phyloP scores from a whole-genome alignment of 2,113 vertebrate species.

The human (Homo sapiens) region DNA sequence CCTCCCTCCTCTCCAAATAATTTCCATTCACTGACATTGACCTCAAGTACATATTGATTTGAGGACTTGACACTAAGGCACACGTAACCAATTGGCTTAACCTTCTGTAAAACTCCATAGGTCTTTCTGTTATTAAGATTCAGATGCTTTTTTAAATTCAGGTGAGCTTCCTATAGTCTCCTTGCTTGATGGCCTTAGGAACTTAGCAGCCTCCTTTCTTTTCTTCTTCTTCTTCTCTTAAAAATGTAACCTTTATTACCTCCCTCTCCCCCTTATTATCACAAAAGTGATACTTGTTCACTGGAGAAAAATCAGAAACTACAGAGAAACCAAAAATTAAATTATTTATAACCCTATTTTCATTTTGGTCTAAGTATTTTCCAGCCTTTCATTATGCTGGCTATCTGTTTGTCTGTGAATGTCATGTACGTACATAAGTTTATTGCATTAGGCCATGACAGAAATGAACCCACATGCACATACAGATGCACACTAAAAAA shows the following conservation, averaged over 20 bases:
- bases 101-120: background rate
- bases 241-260: background rate
- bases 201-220: background rate
- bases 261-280: background rate
- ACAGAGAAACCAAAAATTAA: background rate
- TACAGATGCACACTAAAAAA: background rate
- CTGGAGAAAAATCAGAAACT: constrained; percentile 19
- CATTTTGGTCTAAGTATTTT: background rate
- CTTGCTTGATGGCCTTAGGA: background rate
- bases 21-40: constrained; percentile 47
- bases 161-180: background rate
- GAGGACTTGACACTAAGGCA: background rate
- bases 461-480: background rate
- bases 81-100: constrained; percentile 14
- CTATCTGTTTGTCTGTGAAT: background rate
- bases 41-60: constrained; percentile 49
- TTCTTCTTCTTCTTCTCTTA: background rate
- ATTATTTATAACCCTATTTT: background rate
- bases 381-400: background rate
- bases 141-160: constrained; percentile 8
- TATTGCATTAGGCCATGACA: background rate
- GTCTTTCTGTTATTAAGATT: background rate
- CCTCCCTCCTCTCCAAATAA: background rate
- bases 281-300: background rate
- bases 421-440: background rate